A percentile compares a stretch with the other conserved stretches of the same genome.
These are phyloP conservation scores for Drosophila quasianomalipes DNA, from an alignment of 2,888 invertebrate species.

Conservation along the genomic window DNA sequence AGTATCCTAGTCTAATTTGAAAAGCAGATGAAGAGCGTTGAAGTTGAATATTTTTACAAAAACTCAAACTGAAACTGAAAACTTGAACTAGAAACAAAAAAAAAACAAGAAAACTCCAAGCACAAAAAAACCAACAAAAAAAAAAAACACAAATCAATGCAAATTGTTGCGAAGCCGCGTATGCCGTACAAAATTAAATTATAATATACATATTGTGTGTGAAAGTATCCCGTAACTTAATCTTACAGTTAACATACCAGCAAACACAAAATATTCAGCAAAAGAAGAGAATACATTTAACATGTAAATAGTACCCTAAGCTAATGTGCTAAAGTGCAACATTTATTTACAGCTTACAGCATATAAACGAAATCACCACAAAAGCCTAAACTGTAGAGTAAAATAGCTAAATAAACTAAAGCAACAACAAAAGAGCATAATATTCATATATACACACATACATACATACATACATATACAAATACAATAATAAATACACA, in stretches of 20 bases:
- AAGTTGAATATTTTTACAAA: conserved; percentile 75
- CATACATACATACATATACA: conserved; percentile 28
- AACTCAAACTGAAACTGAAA: conserved; percentile 38
- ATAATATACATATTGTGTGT: conserved; percentile 6
- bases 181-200: conserved; percentile 61
- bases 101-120: conserved; percentile 11
- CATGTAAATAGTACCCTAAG: conserved; percentile 70
- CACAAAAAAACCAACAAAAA: conserved; percentile 16
- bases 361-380: conserved; percentile 75
- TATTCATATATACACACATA: conserved; percentile 68
- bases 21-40: conserved; percentile 49
- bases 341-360: conserved; percentile 78
- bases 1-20: conserved; percentile 81
- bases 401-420: conserved; percentile 35
- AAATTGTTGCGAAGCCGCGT: conserved; percentile 56
- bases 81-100: conserved; percentile 42
- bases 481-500: conserved; percentile 48
- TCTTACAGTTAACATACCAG: conserved; percentile 24
- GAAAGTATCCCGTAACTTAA: conserved; percentile 8
- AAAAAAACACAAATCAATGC: conserved; percentile 39
- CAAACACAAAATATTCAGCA: conserved; percentile 5
- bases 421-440: conserved; percentile 36
- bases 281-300: conserved; percentile 39
- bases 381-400: conserved; percentile 68
- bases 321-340: conserved; percentile 54